These are phyloP conservation scores for Sarcophaga bullata DNA, from an alignment of 1,140 invertebrate species.

Conservation along the genomic window DNA sequence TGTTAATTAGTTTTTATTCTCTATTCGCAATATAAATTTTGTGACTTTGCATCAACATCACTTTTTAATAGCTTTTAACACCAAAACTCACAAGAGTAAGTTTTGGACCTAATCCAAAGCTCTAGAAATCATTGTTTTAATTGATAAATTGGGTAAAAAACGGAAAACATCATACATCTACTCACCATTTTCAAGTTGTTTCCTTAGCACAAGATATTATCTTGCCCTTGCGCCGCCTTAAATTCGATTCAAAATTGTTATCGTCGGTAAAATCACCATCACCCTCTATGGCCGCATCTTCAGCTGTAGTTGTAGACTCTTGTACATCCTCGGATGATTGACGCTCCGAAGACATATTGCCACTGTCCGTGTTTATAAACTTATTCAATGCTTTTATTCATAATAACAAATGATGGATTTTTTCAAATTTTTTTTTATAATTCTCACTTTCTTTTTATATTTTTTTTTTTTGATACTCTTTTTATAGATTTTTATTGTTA, in stretches of 20 bases:
- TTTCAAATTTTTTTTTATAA: background rate
- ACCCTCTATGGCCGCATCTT: constrained; percentile 48
- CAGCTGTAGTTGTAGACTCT: constrained; percentile 50
- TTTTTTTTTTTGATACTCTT: no score
- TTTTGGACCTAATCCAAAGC: no score
- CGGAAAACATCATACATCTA: no score
- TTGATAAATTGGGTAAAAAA: no score
- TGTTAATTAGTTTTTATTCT: no score
- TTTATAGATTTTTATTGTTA: constrained; percentile 16
- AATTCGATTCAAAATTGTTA: constrained; percentile 65
- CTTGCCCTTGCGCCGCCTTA: constrained; percentile 65
- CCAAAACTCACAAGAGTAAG: no score
- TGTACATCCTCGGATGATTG: constrained; percentile 63
- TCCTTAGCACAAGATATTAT: constrained; percentile 66
- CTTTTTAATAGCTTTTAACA: no score
- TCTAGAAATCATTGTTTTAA: no score
- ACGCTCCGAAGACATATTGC: constrained; percentile 48
- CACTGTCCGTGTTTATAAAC: constrained; percentile 51
- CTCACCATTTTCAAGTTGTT: constrained; percentile 65
- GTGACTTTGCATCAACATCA: no score
- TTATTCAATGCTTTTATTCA: constrained; percentile 64
- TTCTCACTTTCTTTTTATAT: background rate
- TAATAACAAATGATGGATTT: constrained; percentile 37
- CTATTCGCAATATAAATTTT: no score
- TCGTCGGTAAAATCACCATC: constrained; percentile 60